Evolutionary conservation across 1,140 invertebrate genomes (phyloP).

Genomic region (Hylaeus anthracinus): DNA sequence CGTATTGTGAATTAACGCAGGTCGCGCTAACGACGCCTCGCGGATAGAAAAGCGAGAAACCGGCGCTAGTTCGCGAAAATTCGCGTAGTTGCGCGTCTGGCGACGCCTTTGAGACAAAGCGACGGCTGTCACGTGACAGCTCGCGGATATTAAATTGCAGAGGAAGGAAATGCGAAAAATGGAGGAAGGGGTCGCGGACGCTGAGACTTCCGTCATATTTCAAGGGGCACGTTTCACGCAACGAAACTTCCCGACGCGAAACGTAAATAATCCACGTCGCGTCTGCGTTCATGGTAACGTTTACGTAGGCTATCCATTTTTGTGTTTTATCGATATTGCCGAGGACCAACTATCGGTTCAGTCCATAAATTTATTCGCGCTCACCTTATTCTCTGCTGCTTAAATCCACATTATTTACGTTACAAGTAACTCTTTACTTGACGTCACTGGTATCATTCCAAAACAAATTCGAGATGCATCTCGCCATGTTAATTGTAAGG

Average conservation of each 20-base stretch:
- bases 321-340: conserved; percentile 15
- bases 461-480: too few relatives aligned
- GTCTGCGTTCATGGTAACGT: background rate
- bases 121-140: conserved; percentile 22
- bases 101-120: conserved; percentile 28
- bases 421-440: too few relatives aligned
- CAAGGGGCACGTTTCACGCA: conserved; percentile 55
- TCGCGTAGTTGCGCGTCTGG: conserved; percentile 30
- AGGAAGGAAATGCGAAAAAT: conserved; percentile 20
- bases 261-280: conserved; percentile 49
- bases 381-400: too few relatives aligned
- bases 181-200: too few relatives aligned
- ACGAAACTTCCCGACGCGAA: conserved; percentile 44
- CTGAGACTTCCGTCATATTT: conserved; percentile 51
- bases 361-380: too few relatives aligned
- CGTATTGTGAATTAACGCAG: background rate
- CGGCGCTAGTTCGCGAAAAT: conserved; percentile 18
- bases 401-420: too few relatives aligned
- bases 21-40: conserved; percentile 19
- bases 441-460: background rate
- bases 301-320: conserved; percentile 9
- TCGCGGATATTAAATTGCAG: conserved; percentile 54
- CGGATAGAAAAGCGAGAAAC: background rate
- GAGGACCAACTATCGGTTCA: too few relatives aligned
- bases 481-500: too few relatives aligned